Evolutionary conservation across 2,113 vertebrate species (phyloP), one percentile per base, ranked within the genome.

Genomic region (Hippopotamus amphibius): DNA sequence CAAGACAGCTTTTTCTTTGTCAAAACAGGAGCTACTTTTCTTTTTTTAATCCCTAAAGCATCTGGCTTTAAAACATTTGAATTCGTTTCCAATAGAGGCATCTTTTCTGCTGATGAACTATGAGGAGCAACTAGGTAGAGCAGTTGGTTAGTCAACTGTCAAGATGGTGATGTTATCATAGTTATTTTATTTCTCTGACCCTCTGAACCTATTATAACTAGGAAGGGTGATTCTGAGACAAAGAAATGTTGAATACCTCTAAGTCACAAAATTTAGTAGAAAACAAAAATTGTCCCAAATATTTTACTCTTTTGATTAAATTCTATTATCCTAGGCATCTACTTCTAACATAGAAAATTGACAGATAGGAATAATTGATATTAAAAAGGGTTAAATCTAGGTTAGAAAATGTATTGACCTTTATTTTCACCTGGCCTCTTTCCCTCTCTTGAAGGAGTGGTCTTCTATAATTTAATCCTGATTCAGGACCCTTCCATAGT

Each of bases 1-100:
- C 6, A 17, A 14, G 61, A 57, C 11, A 81, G 22, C 46, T n/a
- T 22, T 68, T 66, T 43, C 28, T 43, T 68, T 48, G 8, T 55
- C 66, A 72, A 50, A 93, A 57, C 21, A 92, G 48, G 17, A 90
- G 9, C 6, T 88, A 21, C 26, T 41, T 1, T 61, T 26, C 10
- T 76, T 72, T 37, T 9, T 69, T 77, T 57, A 79, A 66, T 66
- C 13, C 50, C 48, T 80, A 59, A 80, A n/a, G 22, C 16, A 50
- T 55, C n/a, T n/a, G 46, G 12, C 69, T 86, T 95, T 50, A 86
- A 93, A 96, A 81, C 59, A 81, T 37, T 41, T 72, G 33, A 81
- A 95, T 66, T 50, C 30, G 65, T 88, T 95, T 88, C 88, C 69
- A 80, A 16, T 19, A 5, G 30, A 93, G 14, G 28, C 6, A 43